Percentiles rank a stretch among this genome's conserved stretches.
phyloP scores from a whole-genome alignment of 35 echinoderm and acorn worm genomes.

The Heliocidaris tuberculata region DNA sequence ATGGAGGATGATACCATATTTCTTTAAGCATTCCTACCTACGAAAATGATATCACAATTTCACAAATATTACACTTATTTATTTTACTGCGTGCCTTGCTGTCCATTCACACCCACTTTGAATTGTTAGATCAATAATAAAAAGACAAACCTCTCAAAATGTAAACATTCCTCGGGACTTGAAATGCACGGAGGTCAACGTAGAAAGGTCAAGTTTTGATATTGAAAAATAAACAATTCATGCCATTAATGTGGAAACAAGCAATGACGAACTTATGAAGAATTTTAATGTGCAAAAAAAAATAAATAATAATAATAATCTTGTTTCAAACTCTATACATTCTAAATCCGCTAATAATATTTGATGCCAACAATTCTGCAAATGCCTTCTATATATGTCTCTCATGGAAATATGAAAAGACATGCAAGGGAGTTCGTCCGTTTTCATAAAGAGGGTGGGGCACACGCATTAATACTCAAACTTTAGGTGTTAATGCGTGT shows the following conservation, averaged over 20 bases:
- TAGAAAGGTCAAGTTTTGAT: background rate
- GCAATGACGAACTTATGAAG: background rate
- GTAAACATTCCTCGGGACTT: background rate
- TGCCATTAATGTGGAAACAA: background rate
- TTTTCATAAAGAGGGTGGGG: too few relatives aligned
- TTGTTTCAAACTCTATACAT: too few relatives aligned
- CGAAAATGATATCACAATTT: background rate
- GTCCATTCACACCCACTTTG: background rate
- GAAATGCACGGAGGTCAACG: background rate
- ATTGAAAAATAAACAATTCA: conserved; percentile 13
- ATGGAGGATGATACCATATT: too few relatives aligned
- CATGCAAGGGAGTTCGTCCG: too few relatives aligned
- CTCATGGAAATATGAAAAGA: too few relatives aligned
- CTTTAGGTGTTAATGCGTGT: too few relatives aligned
- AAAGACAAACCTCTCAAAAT: background rate
- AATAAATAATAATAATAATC: too few relatives aligned
- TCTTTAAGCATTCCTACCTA: too few relatives aligned
- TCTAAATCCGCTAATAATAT: too few relatives aligned
- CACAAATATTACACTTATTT: background rate
- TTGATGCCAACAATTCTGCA: too few relatives aligned
- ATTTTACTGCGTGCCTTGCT: background rate
- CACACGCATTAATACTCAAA: too few relatives aligned
- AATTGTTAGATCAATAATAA: background rate
- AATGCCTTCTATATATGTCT: too few relatives aligned
- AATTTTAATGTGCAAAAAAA: background rate